A percentile compares a stretch with the other conserved stretches of the same genome.
Evolutionary conservation across 2,113 vertebrate genomes (phyloP).

Genomic region (Embiotoca jacksoni): DNA sequence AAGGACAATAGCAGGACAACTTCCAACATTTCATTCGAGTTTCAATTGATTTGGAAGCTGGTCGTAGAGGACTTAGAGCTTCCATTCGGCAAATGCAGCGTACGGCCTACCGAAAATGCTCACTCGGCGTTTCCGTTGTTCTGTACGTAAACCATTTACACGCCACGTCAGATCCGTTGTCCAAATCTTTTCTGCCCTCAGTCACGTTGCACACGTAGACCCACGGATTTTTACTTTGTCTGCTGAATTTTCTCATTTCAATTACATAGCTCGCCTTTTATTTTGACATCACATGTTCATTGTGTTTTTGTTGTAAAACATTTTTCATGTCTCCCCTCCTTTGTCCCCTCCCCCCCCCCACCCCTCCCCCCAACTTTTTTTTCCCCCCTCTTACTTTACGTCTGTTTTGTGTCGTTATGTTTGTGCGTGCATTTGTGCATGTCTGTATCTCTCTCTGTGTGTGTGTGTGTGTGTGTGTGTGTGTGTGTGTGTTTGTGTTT

Average conservation of each 20-base stretch:
- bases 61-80: neutral
- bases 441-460: slow-evolving; percentile 46
- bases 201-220: neutral
- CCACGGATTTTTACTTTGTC: slow-evolving; percentile 15
- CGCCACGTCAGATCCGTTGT: slow-evolving; percentile 13
- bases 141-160: slow-evolving; percentile 19
- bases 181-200: slow-evolving; percentile 16
- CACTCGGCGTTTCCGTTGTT: slow-evolving; percentile 3
- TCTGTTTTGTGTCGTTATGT: slow-evolving; percentile 60
- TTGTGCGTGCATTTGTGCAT: slow-evolving; percentile 36
- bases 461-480: slow-evolving; percentile 35
- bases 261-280: slow-evolving; percentile 33
- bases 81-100: neutral
- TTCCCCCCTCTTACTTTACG: slow-evolving; percentile 37
- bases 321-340: slow-evolving; percentile 58
- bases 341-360: slow-evolving; percentile 9
- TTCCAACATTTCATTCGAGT: too few relatives aligned
- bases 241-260: slow-evolving; percentile 26
- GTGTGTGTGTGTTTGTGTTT: slow-evolving; percentile 23
- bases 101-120: too few relatives aligned
- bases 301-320: slow-evolving; percentile 53
- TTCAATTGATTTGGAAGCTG: too few relatives aligned
- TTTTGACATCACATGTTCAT: slow-evolving; percentile 49
- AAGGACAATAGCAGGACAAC: neutral
- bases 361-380: too few relatives aligned